These are phyloP conservation scores for Ormyrus thymus DNA, from an alignment of 2,888 invertebrate genomes.

Conservation along the genomic window DNA sequence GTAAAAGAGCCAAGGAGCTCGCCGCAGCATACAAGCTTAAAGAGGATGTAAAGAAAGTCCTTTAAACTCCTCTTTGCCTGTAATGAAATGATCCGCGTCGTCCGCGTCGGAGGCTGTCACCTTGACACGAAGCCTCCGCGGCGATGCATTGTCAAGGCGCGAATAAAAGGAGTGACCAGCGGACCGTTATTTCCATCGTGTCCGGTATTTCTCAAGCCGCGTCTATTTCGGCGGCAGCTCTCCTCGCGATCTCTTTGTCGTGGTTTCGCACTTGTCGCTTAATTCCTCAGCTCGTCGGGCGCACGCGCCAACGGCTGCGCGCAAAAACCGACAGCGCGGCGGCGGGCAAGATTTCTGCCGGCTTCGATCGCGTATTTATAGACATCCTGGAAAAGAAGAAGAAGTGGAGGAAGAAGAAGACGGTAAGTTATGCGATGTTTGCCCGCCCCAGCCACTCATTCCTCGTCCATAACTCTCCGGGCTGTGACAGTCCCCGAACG, in stretches of 20 bases:
- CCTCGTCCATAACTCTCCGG: constrained; percentile 71
- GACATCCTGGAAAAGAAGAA: constrained; percentile 70
- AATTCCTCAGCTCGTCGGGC: constrained; percentile 27
- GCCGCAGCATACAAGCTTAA: too few relatives aligned
- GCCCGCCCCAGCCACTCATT: constrained; percentile 74
- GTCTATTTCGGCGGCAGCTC: constrained; percentile 33
- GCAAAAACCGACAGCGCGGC: not conserved
- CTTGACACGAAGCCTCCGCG: too few relatives aligned
- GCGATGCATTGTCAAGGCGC: not conserved
- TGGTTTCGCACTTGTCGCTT: constrained; percentile 43
- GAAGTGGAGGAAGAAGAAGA: constrained; percentile 34
- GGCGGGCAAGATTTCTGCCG: not conserved
- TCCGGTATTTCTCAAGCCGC: constrained; percentile 33
- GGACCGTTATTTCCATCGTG: constrained; percentile 38
- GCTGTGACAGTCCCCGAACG: constrained; percentile 72
- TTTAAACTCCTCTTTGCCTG: too few relatives aligned
- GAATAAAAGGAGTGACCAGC: constrained; percentile 10
- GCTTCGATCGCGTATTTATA: constrained; percentile 66
- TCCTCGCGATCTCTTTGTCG: constrained; percentile 33
- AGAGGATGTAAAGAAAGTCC: too few relatives aligned
- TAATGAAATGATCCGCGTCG: too few relatives aligned
- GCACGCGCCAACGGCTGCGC: not conserved
- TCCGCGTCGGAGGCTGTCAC: not conserved
- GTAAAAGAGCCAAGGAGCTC: constrained; percentile 15
- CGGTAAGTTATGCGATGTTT: constrained; percentile 73